These are phyloP conservation scores for Brachionus sp. DNA, from an alignment of 1,140 invertebrate species.

Conservation along the genomic window DNA sequence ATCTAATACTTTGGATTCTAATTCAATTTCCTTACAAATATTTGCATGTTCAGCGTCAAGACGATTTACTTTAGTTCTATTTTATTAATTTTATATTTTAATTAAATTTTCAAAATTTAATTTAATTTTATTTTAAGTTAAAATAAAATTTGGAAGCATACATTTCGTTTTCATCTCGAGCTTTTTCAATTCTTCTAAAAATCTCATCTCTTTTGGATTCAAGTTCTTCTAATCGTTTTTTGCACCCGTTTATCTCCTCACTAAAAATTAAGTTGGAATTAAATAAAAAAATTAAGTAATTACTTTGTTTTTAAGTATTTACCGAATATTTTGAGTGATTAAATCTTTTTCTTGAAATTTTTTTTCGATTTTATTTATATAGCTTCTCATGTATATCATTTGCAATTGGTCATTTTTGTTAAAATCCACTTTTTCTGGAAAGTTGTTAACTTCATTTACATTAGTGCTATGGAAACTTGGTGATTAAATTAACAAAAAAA, in stretches of 20 bases:
- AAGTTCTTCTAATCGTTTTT: slow-evolving; percentile 51
- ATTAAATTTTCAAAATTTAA: too few relatives aligned
- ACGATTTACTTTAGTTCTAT: slow-evolving; percentile 52
- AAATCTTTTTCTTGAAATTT: slow-evolving; percentile 54
- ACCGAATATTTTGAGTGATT: slow-evolving; percentile 54
- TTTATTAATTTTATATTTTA: slow-evolving; percentile 36
- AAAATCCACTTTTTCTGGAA: slow-evolving; percentile 50
- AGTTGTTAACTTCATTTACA: slow-evolving; percentile 47
- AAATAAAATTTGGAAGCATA: slow-evolving; percentile 46
- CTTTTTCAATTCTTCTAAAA: slow-evolving; percentile 50
- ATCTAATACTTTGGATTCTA: slow-evolving; percentile 52
- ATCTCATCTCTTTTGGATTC: slow-evolving; percentile 52
- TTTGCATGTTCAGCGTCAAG: slow-evolving; percentile 53
- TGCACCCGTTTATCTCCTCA: slow-evolving; percentile 55
- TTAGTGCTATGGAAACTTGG: neutral
- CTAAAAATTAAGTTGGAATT: too few relatives aligned
- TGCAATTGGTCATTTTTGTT: slow-evolving; percentile 54
- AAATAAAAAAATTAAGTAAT: neutral
- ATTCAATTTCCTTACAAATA: slow-evolving; percentile 52
- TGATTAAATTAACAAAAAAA: neutral
- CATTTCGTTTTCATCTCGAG: slow-evolving; percentile 52
- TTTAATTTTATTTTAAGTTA: too few relatives aligned
- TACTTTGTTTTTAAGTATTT: neutral
- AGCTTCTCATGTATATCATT: slow-evolving; percentile 56
- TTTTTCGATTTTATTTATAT: slow-evolving; percentile 54